phyloP scores from a whole-genome alignment of 2,113 vertebrate genomes.

The Neodontobutis hainanensis region DNA sequence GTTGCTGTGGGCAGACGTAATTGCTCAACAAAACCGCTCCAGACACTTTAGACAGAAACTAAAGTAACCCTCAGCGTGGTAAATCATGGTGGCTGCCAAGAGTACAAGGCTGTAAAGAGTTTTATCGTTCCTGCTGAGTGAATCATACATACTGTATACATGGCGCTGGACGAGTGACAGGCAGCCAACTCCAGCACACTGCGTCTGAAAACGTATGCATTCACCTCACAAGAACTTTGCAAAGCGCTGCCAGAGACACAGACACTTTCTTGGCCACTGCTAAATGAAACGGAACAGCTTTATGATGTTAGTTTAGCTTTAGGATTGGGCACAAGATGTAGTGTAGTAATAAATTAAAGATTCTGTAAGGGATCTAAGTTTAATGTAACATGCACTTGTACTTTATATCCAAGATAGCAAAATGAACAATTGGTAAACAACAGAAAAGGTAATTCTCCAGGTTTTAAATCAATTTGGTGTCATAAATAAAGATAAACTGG shows the following conservation, averaged over 20 bases:
- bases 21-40: not conserved
- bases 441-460: too few relatives aligned
- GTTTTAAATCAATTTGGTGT: too few relatives aligned
- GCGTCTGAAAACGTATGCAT: not conserved
- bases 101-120: not conserved
- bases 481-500: too few relatives aligned
- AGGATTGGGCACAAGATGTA: not conserved
- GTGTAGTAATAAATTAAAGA: too few relatives aligned
- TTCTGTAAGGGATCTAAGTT: too few relatives aligned
- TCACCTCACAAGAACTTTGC: not conserved
- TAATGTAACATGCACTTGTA: too few relatives aligned
- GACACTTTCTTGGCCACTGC: not conserved
- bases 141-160: not conserved
- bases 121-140: not conserved
- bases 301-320: not conserved
- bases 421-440: too few relatives aligned
- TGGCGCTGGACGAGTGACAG: too few relatives aligned
- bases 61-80: not conserved
- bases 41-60: not conserved
- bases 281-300: not conserved
- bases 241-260: not conserved
- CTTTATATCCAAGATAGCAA: too few relatives aligned
- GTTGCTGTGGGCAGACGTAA: not conserved
- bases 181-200: not conserved
- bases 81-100: not conserved